A percentile compares a stretch with the other conserved stretches of the same genome.
These are phyloP conservation scores for Peromyscus melanophrys DNA, from an alignment of 2,797 vertebrate genomes.

Conservation along the genomic window DNA sequence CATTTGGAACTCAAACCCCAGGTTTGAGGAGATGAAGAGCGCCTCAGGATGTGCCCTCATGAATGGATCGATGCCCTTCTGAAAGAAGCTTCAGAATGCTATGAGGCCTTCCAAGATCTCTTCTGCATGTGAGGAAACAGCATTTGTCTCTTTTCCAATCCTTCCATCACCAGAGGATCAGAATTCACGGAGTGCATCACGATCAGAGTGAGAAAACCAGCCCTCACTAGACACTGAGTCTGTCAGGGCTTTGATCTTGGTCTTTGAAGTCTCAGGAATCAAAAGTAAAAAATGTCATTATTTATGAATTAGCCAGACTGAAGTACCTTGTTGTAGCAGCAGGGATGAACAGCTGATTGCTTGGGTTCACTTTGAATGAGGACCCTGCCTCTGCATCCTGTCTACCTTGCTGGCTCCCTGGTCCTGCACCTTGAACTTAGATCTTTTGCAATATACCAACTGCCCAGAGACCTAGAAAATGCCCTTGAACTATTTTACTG, in stretches of 20 bases:
- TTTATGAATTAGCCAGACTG: neutral
- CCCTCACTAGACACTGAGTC: neutral
- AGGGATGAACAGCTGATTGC: too few relatives aligned
- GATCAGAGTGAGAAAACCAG: neutral
- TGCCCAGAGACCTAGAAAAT: neutral
- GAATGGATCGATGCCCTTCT: neutral
- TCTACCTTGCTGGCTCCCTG: neutral
- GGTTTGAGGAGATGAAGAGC: too few relatives aligned
- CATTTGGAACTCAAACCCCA: neutral
- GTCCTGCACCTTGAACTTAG: neutral
- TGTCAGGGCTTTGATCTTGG: neutral
- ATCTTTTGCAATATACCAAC: neutral
- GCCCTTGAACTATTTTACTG: too few relatives aligned
- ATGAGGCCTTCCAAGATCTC: neutral
- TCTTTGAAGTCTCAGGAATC: neutral
- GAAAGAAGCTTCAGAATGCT: neutral
- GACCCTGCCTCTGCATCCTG: neutral
- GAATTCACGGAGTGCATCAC: neutral
- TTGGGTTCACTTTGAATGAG: fast-evolving
- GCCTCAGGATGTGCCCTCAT: neutral
- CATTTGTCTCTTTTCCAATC: neutral
- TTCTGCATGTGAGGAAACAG: neutral
- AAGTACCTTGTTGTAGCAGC: neutral
- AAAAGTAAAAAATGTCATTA: neutral
- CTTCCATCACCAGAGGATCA: neutral